Conservation (phyloP, 1,140 invertebrate species). For the Meloidogyne hapla region DNA sequence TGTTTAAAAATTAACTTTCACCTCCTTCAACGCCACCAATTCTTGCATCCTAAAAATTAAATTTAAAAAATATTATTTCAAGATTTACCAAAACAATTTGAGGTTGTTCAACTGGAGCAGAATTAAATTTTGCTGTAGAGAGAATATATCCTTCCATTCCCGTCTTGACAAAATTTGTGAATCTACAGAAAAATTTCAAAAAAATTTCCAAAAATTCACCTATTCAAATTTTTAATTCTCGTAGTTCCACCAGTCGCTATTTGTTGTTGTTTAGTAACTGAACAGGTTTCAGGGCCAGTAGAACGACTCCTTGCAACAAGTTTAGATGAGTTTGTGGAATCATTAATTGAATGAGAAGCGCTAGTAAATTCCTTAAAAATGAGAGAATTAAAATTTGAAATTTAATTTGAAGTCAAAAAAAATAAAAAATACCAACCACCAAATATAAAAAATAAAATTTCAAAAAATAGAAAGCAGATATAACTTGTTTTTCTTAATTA, state of each 20-base stretch:
- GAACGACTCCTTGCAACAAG: slow-evolving; percentile 44
- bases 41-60: neutral
- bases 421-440: slow-evolving; percentile 24
- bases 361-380: slow-evolving; percentile 31
- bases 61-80: neutral
- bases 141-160: slow-evolving; percentile 87
- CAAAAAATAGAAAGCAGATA: no score
- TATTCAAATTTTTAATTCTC: slow-evolving; percentile 54
- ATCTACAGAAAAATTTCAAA: slow-evolving; percentile 68
- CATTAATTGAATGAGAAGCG: slow-evolving; percentile 5
- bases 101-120: slow-evolving; percentile 77
- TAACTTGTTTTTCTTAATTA: no score
- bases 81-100: slow-evolving; percentile 70
- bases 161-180: slow-evolving; percentile 86
- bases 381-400: slow-evolving; percentile 9
- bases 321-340: neutral
- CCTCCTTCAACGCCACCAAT: neutral
- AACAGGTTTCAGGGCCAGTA: slow-evolving; percentile 47
- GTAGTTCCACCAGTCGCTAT: slow-evolving; percentile 31
- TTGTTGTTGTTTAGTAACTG: slow-evolving; percentile 30
- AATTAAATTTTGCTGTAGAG: slow-evolving; percentile 73
- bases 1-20: slow-evolving; percentile 3
- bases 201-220: slow-evolving; percentile 25
- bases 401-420: neutral
- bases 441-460: slow-evolving; percentile 1